Percentiles rank a stretch among this genome's conserved stretches.
Evolutionary conservation across 1,140 invertebrate species (phyloP).

Genomic region (Sitophilus oryzae): DNA sequence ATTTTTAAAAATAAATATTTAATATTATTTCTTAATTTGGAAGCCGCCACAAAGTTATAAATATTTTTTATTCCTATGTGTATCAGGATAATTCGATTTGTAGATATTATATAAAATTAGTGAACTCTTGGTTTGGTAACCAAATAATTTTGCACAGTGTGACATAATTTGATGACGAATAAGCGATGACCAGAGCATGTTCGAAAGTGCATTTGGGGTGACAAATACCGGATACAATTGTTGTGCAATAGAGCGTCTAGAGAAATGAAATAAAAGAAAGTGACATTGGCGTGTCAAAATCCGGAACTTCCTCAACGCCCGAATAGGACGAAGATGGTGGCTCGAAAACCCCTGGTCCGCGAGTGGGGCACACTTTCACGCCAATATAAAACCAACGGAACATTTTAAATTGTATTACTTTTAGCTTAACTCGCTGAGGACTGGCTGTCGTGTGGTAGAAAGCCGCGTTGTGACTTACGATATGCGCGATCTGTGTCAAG

Average conservation of each 20-base stretch:
- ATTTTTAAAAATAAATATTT: no score
- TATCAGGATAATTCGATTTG: no score
- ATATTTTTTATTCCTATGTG: no score
- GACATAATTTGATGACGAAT: no score
- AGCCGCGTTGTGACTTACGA: slow-evolving; percentile 21
- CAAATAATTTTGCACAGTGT: slow-evolving; percentile 9
- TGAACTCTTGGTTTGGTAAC: no score
- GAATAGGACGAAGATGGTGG: background rate
- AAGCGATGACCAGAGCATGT: no score
- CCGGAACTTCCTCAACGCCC: slow-evolving; percentile 27
- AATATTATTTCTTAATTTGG: no score
- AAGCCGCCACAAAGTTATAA: no score
- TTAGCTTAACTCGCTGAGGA: slow-evolving; percentile 23
- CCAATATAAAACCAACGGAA: slow-evolving; percentile 42
- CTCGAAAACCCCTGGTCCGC: background rate
- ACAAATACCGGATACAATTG: slow-evolving; percentile 28
- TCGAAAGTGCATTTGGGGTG: slow-evolving; percentile 30
- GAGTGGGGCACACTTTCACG: slow-evolving; percentile 42
- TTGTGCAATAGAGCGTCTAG: slow-evolving; percentile 32
- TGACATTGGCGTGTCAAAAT: slow-evolving; percentile 32
- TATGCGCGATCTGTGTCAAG: slow-evolving; percentile 21
- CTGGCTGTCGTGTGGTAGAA: slow-evolving; percentile 25
- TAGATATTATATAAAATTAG: no score
- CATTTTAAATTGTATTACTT: slow-evolving; percentile 42
- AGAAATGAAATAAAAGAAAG: slow-evolving; percentile 37